Base-by-base conservation (phyloP, 92 coral and sea anemone genomes). In the Ricordea florida region DNA sequence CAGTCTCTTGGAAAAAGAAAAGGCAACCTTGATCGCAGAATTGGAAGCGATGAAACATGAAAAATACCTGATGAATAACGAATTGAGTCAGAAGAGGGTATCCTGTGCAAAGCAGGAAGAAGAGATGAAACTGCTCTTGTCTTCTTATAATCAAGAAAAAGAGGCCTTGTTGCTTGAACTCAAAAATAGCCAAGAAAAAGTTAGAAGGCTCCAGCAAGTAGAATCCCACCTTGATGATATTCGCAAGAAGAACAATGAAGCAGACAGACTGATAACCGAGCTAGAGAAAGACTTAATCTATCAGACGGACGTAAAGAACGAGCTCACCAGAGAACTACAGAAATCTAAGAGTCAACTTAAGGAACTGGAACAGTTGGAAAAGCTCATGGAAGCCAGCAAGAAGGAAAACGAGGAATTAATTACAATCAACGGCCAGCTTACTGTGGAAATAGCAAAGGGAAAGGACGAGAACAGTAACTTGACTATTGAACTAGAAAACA, bases 221-320 rank as follows among this genome's bases (percentile, higher is more conserved):
- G 80, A 79, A 24, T 31, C 65, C 13, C 58, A 70, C 18, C 50
- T 69, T 35, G 85, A 87, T 1, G 76, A 72, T n/a, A 59, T 91
- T 35, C 90, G 75, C 16, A 71, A 82, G 78, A 88, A 64, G 35
- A 87, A 80, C 10, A 46, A 21, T 51, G 88, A 91, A 21, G 94
- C 89, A 22, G 98, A 94, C 71, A 85, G 80, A 34, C 83, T 89
- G 26, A 73, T 94, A 20, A 63, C 70, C 2, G 94, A 91, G 58
- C 84, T 94, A 3, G 97, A 94, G 23, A 91, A 88, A 6, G 93
- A 94, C 24, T 24, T 91, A 53, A 37, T 85, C 37, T 92, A 86
- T 14, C 89, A 91, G 56, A 79, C 90, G 1, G 87, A 83, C 21
- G 82, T 69, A 55, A 91, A 87, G 61, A 74, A 62, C n/a, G 77